phyloP scores from a whole-genome alignment of 2,888 invertebrate species.

The Andrena marginata region DNA sequence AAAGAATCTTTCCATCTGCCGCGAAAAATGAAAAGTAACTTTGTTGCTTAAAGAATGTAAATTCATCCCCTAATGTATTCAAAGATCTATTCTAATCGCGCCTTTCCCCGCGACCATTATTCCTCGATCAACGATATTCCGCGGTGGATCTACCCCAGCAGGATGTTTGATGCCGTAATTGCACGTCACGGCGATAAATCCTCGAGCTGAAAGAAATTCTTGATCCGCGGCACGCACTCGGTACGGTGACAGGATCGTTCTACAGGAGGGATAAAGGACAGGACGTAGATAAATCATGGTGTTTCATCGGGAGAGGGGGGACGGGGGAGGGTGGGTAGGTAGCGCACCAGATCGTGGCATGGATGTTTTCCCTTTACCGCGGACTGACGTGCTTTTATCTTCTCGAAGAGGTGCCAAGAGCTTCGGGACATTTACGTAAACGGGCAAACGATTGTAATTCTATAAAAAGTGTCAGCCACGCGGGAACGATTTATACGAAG shows the following conservation, averaged over 20 bases:
- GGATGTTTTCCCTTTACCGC: slow-evolving; percentile 47
- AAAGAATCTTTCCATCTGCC: no score
- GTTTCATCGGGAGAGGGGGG: slow-evolving; percentile 45
- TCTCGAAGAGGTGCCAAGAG: slow-evolving; percentile 8
- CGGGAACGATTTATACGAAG: background rate
- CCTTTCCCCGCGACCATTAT: background rate
- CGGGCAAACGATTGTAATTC: background rate
- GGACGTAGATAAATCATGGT: slow-evolving; percentile 72
- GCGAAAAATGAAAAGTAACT: no score
- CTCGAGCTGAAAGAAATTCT: slow-evolving; percentile 65
- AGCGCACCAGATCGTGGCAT: slow-evolving; percentile 23
- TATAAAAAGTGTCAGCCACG: background rate
- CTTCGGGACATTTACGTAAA: slow-evolving; percentile 33
- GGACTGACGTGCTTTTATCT: slow-evolving; percentile 42
- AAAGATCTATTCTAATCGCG: no score
- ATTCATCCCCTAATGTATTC: no score
- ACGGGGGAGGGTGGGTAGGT: background rate
- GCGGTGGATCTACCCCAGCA: slow-evolving; percentile 1
- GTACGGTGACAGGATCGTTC: slow-evolving; percentile 66
- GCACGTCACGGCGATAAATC: slow-evolving; percentile 69
- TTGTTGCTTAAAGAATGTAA: no score
- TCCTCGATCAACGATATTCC: background rate
- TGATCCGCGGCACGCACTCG: slow-evolving; percentile 68
- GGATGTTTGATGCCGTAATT: slow-evolving; percentile 63
- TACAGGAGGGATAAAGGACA: slow-evolving; percentile 65